Evolutionary conservation across 1,140 invertebrate genomes (phyloP), one percentile per base, ranked within the genome.

Genomic region (Prorops nasuta): DNA sequence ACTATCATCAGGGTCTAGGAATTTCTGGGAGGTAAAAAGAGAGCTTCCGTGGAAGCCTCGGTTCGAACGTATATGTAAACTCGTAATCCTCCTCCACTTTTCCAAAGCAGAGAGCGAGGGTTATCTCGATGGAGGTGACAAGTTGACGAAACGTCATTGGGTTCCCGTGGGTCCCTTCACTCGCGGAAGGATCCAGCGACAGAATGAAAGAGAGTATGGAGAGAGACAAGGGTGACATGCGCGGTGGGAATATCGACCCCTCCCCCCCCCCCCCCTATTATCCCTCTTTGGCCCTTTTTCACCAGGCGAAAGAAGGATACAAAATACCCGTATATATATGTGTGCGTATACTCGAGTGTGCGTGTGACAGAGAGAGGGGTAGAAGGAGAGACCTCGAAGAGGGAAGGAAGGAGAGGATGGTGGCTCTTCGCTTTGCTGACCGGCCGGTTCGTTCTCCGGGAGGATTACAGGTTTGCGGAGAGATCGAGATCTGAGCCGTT

Each of bases 401-500:
- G 24, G 42, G 22, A 50, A 39, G 38, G 49, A 51, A 48, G 41
- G 41, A 47, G 49, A 53, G 52, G 41, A 58, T 60, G 60, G 63
- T 42, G 44, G 57, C 28, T 21, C 37, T 42, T 31, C 16, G 21
- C 15, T 7, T 15, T 10, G 24, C 12, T 28, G 38, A 14, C 12
- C n/a, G 12, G 51, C 54, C 54, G 51, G 49, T 20, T 49, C 53
- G 53, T 46, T 57, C 52, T 54, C 49, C 51, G 46, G 56, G 51
- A 64, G 72, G 72, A 74, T 74, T 74, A 74, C 72, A 74, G 72
- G 71, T 74, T 74, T 72, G 71, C 68, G 68, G 69, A 71, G 69
- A 75, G 71, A 72, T 72, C 61, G 67, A 67, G 72, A 75, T 76
- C 64, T 72, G 67, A 70, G 66, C 56, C 69, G 63, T 58, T 63